Conservation (phyloP, 2,797 vertebrate species). For the Lepilemur septentrionalis region DNA sequence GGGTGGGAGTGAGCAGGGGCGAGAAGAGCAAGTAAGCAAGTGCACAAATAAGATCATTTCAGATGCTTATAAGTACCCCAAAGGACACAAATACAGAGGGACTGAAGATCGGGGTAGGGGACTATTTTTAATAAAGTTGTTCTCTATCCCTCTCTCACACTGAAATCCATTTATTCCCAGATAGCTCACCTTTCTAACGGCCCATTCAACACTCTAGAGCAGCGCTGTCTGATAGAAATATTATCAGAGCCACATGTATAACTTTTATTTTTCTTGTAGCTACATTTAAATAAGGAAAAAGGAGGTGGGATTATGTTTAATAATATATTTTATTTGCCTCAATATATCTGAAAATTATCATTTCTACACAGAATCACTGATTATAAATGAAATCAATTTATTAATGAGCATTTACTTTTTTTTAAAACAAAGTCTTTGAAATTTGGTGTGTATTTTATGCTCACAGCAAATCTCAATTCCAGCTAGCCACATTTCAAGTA, state of each 20-base stretch:
- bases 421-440: slow-evolving; percentile 22
- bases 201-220: not conserved
- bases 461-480: not conserved
- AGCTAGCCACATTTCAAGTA: not conserved
- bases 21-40: not conserved
- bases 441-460: not conserved
- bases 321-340: not conserved
- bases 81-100: not conserved
- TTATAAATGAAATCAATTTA: slow-evolving; percentile 13
- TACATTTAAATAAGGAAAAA: slow-evolving; percentile 33
- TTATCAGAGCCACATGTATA: not conserved
- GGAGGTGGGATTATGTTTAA: not conserved
- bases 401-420: not conserved
- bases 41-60: not conserved
- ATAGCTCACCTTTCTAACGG: not conserved
- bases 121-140: not conserved
- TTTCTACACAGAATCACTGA: not conserved
- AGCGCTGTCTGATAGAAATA: not conserved
- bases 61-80: not conserved
- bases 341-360: not conserved
- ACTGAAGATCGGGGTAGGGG: not conserved
- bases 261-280: not conserved
- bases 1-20: not conserved
- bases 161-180: not conserved
- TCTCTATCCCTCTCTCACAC: not conserved